A percentile compares a stretch with the other conserved stretches of the same genome.
Conservation (phyloP, 92 coral and sea anemone species). For the Muricea muricata region DNA sequence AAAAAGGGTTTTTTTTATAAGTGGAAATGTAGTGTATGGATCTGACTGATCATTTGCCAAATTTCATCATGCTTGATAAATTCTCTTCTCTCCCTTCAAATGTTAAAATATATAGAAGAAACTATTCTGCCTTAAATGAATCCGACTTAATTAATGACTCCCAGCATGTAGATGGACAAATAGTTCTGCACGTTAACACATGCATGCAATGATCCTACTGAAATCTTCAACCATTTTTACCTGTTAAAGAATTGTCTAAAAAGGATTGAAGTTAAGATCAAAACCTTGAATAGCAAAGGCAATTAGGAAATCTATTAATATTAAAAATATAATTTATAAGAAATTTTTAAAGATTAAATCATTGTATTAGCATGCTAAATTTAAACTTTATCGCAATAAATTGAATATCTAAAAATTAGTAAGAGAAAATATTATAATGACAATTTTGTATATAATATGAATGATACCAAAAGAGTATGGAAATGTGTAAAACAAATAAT, state of each 20-base stretch:
- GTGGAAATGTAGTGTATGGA: background rate
- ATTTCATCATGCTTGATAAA: background rate
- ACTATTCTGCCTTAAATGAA: background rate
- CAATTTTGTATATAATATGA: too few relatives aligned
- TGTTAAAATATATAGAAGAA: background rate
- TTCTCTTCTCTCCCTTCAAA: background rate
- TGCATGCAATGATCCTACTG: background rate
- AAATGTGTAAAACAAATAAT: too few relatives aligned
- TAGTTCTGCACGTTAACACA: background rate
- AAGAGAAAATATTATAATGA: too few relatives aligned
- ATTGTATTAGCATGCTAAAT: background rate
- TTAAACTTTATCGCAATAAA: conserved; percentile 11
- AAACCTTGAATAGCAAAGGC: conserved; percentile 18
- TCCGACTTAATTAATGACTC: background rate
- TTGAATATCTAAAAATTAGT: too few relatives aligned
- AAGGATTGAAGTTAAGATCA: background rate
- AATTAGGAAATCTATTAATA: background rate
- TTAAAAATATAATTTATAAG: background rate
- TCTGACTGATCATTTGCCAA: background rate
- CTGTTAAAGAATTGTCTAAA: background rate
- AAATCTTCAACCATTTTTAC: background rate
- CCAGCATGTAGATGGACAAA: background rate
- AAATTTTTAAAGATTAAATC: background rate
- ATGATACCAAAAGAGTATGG: too few relatives aligned
- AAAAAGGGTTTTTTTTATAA: background rate